Base-by-base conservation (phyloP, 2,113 vertebrate species). In the Centropristis striata region DNA sequence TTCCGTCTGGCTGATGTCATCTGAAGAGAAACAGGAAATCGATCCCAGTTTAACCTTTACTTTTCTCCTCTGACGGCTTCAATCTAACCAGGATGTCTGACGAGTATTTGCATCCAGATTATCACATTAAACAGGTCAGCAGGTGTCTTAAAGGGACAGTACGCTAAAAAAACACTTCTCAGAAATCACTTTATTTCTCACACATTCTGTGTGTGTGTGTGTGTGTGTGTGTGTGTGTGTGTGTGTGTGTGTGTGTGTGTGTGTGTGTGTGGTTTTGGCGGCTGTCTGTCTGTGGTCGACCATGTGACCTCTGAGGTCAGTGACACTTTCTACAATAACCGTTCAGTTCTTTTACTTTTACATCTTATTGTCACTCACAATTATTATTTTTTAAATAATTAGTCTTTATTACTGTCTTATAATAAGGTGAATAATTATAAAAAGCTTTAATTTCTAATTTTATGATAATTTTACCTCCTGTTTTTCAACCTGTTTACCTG, bases 31-130 rank as follows among this genome's bases (percentile, higher is more conserved):
- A 71, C 58, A 74, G 81, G 84, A 82, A 82, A 32, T 37, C 3
- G 15, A 6, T 49, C 28, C 7, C 14, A 1, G n/a, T 60, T 78
- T 55, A 66, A 69, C 59, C 53, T 85, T 87, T 71, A 71, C 28
- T 71, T 69, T 32, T 20, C 49, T 25, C 50, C 0, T 27, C 12
- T 14, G 9, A 63, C 1, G 0, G 12, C 47, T 53, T 0, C 0
- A 69, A 80, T 80, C 75, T 69, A 39, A 85, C 13, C 46, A 13
- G 85, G 85, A 83, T 15, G 64, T 80, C 51, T 61, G 51, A 39
- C 3, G 21, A 46, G n/a, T 12, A 42, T 76, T 83, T 77, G 51
- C 80, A 78, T 86, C 54, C 18, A 28, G 0, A 36, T n/a, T 8
- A 7, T 20, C 49, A 5, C 14, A 9, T 28, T 12, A 18, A 6